A percentile compares a stretch with the other conserved stretches of the same genome.
Conservation (phyloP, 2,797 vertebrate genomes). For the Pelochelys cantorii region DNA sequence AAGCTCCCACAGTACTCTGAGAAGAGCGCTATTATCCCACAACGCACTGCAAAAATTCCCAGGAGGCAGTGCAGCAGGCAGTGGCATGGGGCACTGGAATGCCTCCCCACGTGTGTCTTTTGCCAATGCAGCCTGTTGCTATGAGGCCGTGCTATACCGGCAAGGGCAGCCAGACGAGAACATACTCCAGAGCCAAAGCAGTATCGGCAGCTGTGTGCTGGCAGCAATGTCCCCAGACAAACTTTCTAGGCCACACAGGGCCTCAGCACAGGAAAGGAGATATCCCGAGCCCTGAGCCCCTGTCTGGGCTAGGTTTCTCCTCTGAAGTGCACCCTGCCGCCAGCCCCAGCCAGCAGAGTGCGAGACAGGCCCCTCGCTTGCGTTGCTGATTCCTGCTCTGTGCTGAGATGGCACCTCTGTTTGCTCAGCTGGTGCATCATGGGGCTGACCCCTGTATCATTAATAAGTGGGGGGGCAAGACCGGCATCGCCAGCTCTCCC, state of each 20-base stretch:
- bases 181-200: not conserved
- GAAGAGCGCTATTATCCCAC: not conserved
- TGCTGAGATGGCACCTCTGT: not conserved
- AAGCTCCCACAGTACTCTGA: not conserved
- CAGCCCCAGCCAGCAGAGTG: not conserved
- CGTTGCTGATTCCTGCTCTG: not conserved
- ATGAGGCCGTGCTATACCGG: not conserved
- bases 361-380: not conserved
- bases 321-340: not conserved
- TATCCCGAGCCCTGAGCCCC: not conserved
- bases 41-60: not conserved
- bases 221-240: not conserved
- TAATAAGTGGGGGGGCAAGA: not conserved
- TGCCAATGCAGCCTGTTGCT: not conserved
- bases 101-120: not conserved
- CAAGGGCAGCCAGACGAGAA: not conserved
- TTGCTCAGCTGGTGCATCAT: not conserved
- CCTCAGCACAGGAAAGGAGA: not conserved
- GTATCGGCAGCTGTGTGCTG: not conserved
- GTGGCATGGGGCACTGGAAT: not conserved
- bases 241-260: not conserved
- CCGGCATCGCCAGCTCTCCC: not conserved
- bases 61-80: not conserved
- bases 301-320: not conserved
- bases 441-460: not conserved